A percentile compares a stretch with the other conserved stretches of the same genome.
These are phyloP conservation scores for Embiotoca jacksoni DNA, from an alignment of 2,113 vertebrate species.

Conservation along the genomic window DNA sequence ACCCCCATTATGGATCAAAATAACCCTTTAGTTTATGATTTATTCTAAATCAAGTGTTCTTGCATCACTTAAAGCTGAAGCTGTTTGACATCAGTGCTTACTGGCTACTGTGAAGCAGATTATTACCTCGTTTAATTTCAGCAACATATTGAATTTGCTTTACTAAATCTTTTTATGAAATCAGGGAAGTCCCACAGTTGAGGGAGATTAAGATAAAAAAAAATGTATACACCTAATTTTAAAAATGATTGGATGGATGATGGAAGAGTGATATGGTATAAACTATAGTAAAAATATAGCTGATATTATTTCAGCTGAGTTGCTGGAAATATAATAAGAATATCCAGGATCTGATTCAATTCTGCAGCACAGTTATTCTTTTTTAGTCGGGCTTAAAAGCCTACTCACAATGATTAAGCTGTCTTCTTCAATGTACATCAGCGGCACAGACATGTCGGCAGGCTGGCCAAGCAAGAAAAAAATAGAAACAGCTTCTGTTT, in stretches of 20 bases:
- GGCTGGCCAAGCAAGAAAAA: not conserved
- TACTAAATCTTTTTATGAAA: too few relatives aligned
- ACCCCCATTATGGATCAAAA: too few relatives aligned
- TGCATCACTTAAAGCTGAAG: not conserved
- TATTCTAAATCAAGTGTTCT: not conserved
- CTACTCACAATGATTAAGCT: not conserved
- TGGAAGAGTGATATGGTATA: not conserved
- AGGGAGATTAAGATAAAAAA: too few relatives aligned
- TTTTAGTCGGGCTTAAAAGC: constrained; percentile 2
- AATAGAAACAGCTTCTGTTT: not conserved
- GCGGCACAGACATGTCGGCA: not conserved
- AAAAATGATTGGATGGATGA: not conserved
- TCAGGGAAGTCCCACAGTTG: not conserved
- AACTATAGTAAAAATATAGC: too few relatives aligned
- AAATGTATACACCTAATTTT: too few relatives aligned
- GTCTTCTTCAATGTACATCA: not conserved
- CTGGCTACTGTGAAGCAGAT: not conserved
- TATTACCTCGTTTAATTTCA: too few relatives aligned
- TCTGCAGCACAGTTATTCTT: constrained; percentile 1
- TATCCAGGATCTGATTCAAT: not conserved
- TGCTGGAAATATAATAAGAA: not conserved
- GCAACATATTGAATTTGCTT: too few relatives aligned
- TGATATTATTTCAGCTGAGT: too few relatives aligned
- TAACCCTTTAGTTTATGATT: not conserved
- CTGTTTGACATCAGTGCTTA: not conserved